phyloP scores from a whole-genome alignment of 1,140 invertebrate genomes.

The Cotesia vestalis region DNA sequence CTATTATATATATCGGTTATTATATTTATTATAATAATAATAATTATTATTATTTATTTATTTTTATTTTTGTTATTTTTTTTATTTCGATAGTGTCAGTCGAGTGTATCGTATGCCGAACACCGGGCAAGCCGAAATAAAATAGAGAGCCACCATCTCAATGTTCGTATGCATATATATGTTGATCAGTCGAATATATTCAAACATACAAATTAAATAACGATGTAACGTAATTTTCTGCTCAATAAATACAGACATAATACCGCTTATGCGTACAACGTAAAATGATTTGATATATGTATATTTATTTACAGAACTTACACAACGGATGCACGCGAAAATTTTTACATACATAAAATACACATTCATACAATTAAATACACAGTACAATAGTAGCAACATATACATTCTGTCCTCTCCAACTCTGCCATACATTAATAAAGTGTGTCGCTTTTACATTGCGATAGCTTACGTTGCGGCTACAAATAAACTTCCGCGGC shows the following conservation, averaged over 20 bases:
- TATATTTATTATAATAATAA: constrained; percentile 19
- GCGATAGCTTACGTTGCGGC: constrained; percentile 30
- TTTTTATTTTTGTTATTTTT: background rate
- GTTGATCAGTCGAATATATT: background rate
- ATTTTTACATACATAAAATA: too few relatives aligned
- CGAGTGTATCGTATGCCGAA: constrained; percentile 31
- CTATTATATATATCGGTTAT: constrained; percentile 18
- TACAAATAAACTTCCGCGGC: constrained; percentile 33
- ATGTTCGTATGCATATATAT: background rate
- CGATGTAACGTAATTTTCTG: constrained; percentile 5
- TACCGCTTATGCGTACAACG: background rate
- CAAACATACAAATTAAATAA: too few relatives aligned
- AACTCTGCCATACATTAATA: constrained; percentile 17
- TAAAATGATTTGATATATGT: constrained; percentile 4
- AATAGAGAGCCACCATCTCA: constrained; percentile 24
- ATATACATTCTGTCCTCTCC: background rate
- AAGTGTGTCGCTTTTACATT: constrained; percentile 23
- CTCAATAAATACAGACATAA: constrained; percentile 23
- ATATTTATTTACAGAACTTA: background rate
- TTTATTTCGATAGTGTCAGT: constrained; percentile 30
- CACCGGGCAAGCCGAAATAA: constrained; percentile 33
- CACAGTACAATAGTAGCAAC: background rate
- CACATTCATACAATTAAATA: constrained; percentile 1
- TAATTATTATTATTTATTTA: constrained; percentile 11
- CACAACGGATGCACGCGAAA: too few relatives aligned